These are phyloP conservation scores for Ptychodera flava DNA, from an alignment of 35 echinoderm and acorn worm genomes.

Conservation along the genomic window DNA sequence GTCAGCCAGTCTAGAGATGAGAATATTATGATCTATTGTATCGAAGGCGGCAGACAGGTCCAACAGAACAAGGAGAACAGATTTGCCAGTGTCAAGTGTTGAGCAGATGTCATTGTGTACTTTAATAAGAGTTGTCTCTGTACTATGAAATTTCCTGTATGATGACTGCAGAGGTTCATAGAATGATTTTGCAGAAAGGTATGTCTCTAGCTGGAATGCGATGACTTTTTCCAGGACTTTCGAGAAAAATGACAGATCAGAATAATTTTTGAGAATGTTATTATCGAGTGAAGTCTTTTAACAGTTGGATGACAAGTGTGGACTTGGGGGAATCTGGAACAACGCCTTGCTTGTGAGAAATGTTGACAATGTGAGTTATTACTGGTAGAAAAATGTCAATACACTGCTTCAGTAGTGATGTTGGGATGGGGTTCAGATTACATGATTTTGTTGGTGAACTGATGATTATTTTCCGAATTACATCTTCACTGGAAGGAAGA, in stretches of 20 bases:
- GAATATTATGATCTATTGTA: too few species aligned
- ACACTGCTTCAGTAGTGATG: constrained; percentile 24
- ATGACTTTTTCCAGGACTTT: too few species aligned
- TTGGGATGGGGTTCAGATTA: too few species aligned
- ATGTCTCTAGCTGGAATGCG: background rate
- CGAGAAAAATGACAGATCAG: background rate
- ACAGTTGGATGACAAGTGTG: background rate
- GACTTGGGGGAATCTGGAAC: background rate
- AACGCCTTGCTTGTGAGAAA: background rate
- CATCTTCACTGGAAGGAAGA: background rate
- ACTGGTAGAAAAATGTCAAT: constrained; percentile 2
- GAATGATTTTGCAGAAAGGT: background rate
- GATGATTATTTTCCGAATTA: background rate
- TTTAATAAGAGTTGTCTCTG: too few species aligned
- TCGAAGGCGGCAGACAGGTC: too few species aligned
- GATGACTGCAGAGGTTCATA: too few species aligned
- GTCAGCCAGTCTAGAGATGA: too few species aligned
- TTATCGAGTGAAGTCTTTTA: background rate
- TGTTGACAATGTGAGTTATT: constrained; percentile 24
- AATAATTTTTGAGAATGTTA: too few species aligned
- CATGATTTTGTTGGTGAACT: background rate
- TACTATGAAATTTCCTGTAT: background rate
- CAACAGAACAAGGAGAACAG: too few species aligned
- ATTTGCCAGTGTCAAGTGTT: background rate
- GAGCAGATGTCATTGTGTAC: background rate